These are phyloP conservation scores for Amblyteles armatorius DNA, from an alignment of 2,888 invertebrate genomes.

Conservation along the genomic window DNA sequence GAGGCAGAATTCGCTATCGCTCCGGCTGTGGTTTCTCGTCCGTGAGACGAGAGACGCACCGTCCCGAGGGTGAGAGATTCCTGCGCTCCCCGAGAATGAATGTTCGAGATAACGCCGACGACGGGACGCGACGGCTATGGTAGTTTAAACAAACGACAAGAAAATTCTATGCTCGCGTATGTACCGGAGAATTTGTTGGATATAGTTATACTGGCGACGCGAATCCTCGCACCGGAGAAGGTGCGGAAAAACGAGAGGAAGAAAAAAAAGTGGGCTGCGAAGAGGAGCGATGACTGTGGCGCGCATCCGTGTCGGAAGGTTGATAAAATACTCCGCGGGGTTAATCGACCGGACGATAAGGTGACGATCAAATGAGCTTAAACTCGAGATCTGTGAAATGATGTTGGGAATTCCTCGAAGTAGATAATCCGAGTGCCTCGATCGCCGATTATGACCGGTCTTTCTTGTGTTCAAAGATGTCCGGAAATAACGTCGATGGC, in stretches of 20 bases:
- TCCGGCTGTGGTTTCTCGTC: slow-evolving; percentile 49
- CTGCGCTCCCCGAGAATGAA: slow-evolving; percentile 72
- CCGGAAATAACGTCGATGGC: not conserved
- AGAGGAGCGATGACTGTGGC: slow-evolving; percentile 6
- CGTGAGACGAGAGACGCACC: slow-evolving; percentile 58
- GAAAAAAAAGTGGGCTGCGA: not conserved
- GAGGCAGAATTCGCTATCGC: slow-evolving; percentile 62
- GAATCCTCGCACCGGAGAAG: not conserved
- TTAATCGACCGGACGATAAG: slow-evolving; percentile 23
- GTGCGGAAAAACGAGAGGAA: not conserved
- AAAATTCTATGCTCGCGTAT: slow-evolving; percentile 43
- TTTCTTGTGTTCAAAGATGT: not conserved
- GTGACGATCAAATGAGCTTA: slow-evolving; percentile 1
- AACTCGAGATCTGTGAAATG: not conserved
- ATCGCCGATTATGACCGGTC: not conserved
- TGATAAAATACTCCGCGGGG: slow-evolving; percentile 21
- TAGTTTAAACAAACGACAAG: slow-evolving; percentile 41
- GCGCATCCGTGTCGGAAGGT: slow-evolving; percentile 19
- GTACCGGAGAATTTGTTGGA: slow-evolving; percentile 24
- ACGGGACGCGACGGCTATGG: slow-evolving; percentile 52
- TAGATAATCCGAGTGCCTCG: not conserved
- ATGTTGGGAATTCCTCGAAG: not conserved
- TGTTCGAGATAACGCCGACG: slow-evolving; percentile 73
- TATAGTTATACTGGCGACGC: not conserved
- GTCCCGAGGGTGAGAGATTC: slow-evolving; percentile 57